A percentile compares a stretch with the other conserved stretches of the same genome.
Evolutionary conservation across 1,140 invertebrate species (phyloP).

Genomic region (Euborellia annulipes): DNA sequence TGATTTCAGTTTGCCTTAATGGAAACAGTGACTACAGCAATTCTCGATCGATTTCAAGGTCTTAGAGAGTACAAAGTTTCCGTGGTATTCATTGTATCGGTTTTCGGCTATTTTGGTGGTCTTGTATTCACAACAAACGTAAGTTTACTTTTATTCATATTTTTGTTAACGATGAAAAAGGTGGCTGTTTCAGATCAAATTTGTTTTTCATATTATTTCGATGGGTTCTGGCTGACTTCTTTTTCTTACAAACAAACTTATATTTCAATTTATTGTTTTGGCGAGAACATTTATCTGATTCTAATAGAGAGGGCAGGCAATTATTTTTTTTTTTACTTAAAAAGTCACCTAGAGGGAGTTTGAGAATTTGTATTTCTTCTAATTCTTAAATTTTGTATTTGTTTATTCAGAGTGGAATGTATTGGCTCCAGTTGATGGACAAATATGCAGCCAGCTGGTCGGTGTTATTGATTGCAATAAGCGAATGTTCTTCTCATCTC

Average conservation of each 20-base stretch:
- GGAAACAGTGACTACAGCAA: constrained; percentile 33
- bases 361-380: no score
- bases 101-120: constrained; percentile 22
- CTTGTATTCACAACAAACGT: constrained; percentile 22
- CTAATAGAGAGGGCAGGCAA: no score
- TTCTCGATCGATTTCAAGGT: constrained; percentile 30
- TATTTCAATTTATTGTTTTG: no score
- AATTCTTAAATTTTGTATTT: no score
- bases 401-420: constrained; percentile 53
- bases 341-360: no score
- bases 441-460: constrained; percentile 78
- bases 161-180: neutral
- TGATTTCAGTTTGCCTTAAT: constrained; percentile 20
- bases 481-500: constrained; percentile 60
- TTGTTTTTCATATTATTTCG: no score
- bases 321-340: no score
- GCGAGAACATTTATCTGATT: no score
- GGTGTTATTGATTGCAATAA: constrained; percentile 63
- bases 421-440: constrained; percentile 70
- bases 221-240: neutral
- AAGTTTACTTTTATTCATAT: constrained; percentile 10
- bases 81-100: constrained; percentile 20
- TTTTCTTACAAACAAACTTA: neutral
- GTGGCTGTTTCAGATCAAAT: no score
- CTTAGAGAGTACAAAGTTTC: constrained; percentile 23